These are phyloP conservation scores for Tolypeutes matacus DNA, from an alignment of 2,797 vertebrate genomes.

Conservation along the genomic window DNA sequence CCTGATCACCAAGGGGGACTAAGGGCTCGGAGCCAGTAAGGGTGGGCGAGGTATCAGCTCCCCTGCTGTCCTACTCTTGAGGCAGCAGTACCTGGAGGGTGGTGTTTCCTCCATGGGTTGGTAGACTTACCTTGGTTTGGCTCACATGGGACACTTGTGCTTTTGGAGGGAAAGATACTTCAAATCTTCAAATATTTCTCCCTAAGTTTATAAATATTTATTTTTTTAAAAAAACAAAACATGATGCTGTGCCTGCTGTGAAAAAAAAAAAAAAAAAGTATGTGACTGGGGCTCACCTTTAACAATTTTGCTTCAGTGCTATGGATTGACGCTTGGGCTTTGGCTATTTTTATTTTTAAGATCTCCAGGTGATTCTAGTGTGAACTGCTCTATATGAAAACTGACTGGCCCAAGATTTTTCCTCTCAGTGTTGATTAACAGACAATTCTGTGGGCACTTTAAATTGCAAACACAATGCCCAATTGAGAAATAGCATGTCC, in stretches of 20 bases:
- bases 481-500: neutral
- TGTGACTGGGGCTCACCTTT: neutral
- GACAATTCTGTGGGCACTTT: neutral
- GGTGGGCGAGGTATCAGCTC: neutral
- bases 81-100: constrained; percentile 39
- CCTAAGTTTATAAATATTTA: constrained; percentile 91
- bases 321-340: neutral
- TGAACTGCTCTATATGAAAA: neutral
- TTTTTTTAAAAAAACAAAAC: constrained; percentile 88
- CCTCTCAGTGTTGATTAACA: neutral
- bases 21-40: constrained; percentile 77
- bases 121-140: constrained; percentile 85
- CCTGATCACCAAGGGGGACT: constrained; percentile 98
- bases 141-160: constrained; percentile 80
- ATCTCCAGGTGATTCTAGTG: neutral
- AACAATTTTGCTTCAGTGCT: neutral
- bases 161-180: constrained; percentile 82
- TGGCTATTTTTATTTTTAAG: constrained; percentile 9
- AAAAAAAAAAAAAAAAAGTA: too few species aligned
- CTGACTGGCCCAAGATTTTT: neutral
- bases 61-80: neutral
- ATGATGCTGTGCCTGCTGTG: constrained; percentile 78
- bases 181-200: constrained; percentile 84
- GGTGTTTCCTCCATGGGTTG: constrained; percentile 65
- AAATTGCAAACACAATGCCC: neutral